A percentile compares a stretch with the other conserved stretches of the same genome.
These are phyloP conservation scores for Andrena minutula DNA, from an alignment of 2,888 invertebrate genomes.

Conservation along the genomic window DNA sequence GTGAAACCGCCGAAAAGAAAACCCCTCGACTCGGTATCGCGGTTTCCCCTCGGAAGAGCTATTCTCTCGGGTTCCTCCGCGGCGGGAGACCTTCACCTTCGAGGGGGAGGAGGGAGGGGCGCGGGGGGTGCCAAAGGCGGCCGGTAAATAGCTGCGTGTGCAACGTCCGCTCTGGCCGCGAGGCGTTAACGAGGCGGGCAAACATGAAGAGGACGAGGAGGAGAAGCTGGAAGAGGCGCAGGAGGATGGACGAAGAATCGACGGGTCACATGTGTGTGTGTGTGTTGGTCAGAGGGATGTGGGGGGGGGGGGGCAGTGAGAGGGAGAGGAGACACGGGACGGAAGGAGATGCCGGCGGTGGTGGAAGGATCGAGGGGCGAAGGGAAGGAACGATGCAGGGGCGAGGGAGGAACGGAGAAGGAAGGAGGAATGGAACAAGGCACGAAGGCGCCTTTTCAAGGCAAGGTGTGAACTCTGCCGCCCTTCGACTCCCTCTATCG, in stretches of 20 bases:
- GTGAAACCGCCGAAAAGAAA: neutral
- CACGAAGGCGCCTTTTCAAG: slow-evolving; percentile 75
- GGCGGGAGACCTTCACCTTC: slow-evolving; percentile 57
- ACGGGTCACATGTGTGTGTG: slow-evolving; percentile 18
- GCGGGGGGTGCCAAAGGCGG: slow-evolving; percentile 65
- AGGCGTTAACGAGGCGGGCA: slow-evolving; percentile 82
- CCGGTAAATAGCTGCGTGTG: slow-evolving; percentile 74
- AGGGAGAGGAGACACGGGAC: slow-evolving; percentile 21
- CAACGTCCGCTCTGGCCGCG: slow-evolving; percentile 74
- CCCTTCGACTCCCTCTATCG: slow-evolving; percentile 73
- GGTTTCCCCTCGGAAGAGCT: slow-evolving; percentile 36
- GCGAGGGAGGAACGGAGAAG: slow-evolving; percentile 48
- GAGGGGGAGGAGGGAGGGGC: slow-evolving; percentile 53
- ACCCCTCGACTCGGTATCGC: slow-evolving; percentile 20
- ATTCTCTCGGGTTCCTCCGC: slow-evolving; percentile 29
- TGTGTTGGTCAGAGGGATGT: neutral
- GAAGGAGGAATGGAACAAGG: slow-evolving; percentile 65
- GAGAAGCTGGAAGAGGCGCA: slow-evolving; percentile 60
- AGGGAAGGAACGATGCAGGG: slow-evolving; percentile 40
- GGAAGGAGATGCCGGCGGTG: slow-evolving; percentile 35
- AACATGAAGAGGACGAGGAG: slow-evolving; percentile 71
- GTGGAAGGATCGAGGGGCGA: slow-evolving; percentile 17
- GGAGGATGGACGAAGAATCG: slow-evolving; percentile 53
- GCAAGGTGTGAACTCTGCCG: slow-evolving; percentile 76
- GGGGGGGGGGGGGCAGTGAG: slow-evolving; percentile 1